Evolutionary conservation across 2,888 invertebrate genomes (phyloP).

Genomic region (Ptilodon capucinus): DNA sequence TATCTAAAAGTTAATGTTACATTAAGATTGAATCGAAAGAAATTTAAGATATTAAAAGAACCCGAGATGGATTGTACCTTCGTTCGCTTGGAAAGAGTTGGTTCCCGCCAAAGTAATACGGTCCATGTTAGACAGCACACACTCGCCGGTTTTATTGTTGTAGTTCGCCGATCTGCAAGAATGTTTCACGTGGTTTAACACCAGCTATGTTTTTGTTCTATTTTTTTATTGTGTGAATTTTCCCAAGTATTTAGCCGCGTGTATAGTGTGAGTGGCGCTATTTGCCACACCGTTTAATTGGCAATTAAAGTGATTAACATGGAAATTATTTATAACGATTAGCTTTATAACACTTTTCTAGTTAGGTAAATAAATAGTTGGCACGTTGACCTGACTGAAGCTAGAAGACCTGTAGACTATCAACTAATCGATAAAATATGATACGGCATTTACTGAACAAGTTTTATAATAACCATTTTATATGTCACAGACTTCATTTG

Average conservation of each 20-base stretch:
- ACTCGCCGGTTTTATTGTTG: conserved; percentile 92
- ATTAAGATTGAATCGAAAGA: background rate
- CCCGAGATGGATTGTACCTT: conserved; percentile 64
- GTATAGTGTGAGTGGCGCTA: conserved; percentile 29
- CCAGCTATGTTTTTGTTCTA: conserved; percentile 49
- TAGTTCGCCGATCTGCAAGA: conserved; percentile 94
- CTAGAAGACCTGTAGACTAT: too few relatives aligned
- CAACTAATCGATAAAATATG: conserved; percentile 17
- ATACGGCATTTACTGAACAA: conserved; percentile 20
- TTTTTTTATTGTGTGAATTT: conserved; percentile 68
- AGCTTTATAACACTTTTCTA: conserved; percentile 11
- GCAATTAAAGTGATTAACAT: conserved; percentile 32
- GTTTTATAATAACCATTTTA: conserved; percentile 15
- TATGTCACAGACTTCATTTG: conserved; percentile 13
- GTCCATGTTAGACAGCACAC: conserved; percentile 95
- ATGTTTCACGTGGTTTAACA: conserved; percentile 60
- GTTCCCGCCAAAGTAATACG: conserved; percentile 93
- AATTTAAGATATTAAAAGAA: conserved; percentile 6
- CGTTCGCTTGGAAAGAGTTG: conserved; percentile 87
- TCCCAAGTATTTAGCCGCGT: conserved; percentile 59
- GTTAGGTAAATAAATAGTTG: conserved; percentile 18
- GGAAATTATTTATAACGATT: conserved; percentile 21
- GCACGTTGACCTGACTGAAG: conserved; percentile 22
- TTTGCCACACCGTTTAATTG: conserved; percentile 41
- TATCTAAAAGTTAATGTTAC: conserved; percentile 48